phyloP scores from a whole-genome alignment of 2,113 vertebrate species.

The Xyrauchen texanus region DNA sequence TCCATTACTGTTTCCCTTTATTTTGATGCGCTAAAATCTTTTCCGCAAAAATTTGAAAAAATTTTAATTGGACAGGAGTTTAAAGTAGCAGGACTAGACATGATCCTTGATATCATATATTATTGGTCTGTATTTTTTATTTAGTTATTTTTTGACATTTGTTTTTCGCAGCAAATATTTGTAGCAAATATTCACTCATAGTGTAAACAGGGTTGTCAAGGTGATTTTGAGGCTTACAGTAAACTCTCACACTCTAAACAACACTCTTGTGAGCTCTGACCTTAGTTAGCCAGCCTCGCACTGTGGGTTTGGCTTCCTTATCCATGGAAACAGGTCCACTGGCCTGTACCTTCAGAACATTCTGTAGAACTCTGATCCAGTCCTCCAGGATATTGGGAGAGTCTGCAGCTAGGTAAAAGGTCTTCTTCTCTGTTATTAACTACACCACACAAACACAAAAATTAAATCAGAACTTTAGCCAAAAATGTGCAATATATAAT shows the following conservation, averaged over 20 bases:
- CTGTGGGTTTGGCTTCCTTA: slow-evolving; percentile 76
- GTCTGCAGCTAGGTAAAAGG: slow-evolving; percentile 85
- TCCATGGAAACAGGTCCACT: slow-evolving; percentile 71
- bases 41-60: too few relatives aligned
- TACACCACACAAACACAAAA: slow-evolving; percentile 47
- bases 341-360: slow-evolving; percentile 84
- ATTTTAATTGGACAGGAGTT: too few relatives aligned
- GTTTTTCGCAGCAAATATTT: too few relatives aligned
- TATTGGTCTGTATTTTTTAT: too few relatives aligned
- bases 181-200: too few relatives aligned
- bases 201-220: too few relatives aligned
- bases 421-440: slow-evolving; percentile 88
- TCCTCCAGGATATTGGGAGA: slow-evolving; percentile 90
- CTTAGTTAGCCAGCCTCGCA: slow-evolving; percentile 89
- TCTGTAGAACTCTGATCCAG: slow-evolving; percentile 88
- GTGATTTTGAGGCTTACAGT: too few relatives aligned
- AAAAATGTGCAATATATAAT: not conserved
- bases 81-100: too few relatives aligned
- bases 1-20: too few relatives aligned
- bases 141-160: too few relatives aligned
- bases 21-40: too few relatives aligned
- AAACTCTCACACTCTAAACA: not conserved
- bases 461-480: not conserved
- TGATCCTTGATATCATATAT: too few relatives aligned
- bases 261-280: slow-evolving; percentile 62